These are phyloP conservation scores for Engraulis encrasicolus DNA, from an alignment of 2,113 vertebrate genomes.

Conservation along the genomic window DNA sequence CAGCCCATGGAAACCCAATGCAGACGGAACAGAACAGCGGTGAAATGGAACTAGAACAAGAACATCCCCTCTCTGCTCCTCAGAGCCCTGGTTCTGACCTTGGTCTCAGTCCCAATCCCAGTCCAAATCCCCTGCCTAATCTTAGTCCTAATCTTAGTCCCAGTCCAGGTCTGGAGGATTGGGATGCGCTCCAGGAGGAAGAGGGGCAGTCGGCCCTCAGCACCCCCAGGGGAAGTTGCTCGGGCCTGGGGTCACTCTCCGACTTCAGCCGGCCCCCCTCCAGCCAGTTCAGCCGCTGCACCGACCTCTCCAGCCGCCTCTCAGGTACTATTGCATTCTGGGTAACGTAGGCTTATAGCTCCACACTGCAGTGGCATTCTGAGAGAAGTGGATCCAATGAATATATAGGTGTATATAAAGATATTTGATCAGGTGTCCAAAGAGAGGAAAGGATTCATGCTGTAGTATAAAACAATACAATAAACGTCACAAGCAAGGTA, in stretches of 20 bases:
- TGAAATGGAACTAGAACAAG: neutral
- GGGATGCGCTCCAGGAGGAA: neutral
- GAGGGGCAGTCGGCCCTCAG: neutral
- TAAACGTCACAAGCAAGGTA: too few species aligned
- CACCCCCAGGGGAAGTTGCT: conserved; percentile 6
- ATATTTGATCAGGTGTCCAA: too few species aligned
- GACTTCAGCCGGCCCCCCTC: conserved; percentile 50
- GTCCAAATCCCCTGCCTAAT: conserved; percentile 33
- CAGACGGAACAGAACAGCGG: neutral
- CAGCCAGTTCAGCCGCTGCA: conserved; percentile 57
- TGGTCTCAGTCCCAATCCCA: conserved; percentile 4
- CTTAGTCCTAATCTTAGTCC: neutral
- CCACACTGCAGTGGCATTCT: neutral
- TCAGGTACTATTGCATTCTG: neutral
- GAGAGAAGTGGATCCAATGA: too few species aligned
- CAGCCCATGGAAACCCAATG: neutral
- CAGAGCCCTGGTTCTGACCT: conserved; percentile 22
- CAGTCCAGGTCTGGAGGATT: neutral
- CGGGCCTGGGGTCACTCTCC: conserved; percentile 44
- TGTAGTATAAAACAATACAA: too few species aligned
- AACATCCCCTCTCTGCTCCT: neutral
- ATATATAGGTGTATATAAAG: too few species aligned
- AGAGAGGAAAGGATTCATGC: too few species aligned
- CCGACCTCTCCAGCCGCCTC: conserved; percentile 46
- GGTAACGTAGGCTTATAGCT: neutral